Evolutionary conservation across 2,888 invertebrate genomes (phyloP).

Genomic region (Macrophya annulata): DNA sequence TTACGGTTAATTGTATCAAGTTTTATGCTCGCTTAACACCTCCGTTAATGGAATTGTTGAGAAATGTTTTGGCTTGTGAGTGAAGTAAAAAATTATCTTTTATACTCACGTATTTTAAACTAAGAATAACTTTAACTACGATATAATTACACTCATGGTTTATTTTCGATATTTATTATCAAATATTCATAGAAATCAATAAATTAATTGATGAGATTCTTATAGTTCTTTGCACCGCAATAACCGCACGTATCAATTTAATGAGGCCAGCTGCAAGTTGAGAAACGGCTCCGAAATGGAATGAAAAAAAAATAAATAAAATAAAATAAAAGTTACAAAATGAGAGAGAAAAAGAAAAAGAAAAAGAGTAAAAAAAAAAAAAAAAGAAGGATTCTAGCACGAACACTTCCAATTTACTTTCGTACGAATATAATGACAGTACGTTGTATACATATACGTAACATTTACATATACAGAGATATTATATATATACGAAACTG

Average conservation of each 20-base stretch:
- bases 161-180: background rate
- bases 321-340: background rate
- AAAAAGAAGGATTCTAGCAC: background rate
- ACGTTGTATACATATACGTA: background rate
- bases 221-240: background rate
- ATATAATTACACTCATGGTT: background rate
- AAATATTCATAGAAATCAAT: background rate
- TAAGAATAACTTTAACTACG: background rate
- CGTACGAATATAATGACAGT: slow-evolving; percentile 20
- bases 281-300: background rate
- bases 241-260: slow-evolving; percentile 33
- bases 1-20: slow-evolving; percentile 41
- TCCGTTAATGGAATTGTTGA: slow-evolving; percentile 34
- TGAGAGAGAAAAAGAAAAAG: background rate
- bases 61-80: background rate
- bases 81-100: background rate
- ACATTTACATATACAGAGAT: background rate
- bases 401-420: slow-evolving; percentile 49
- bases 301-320: background rate
- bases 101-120: too few relatives aligned
- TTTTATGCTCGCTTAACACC: slow-evolving; percentile 42
- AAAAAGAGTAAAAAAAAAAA: background rate
- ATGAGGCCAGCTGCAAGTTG: slow-evolving; percentile 34
- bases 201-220: background rate
- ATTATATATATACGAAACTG: background rate